Percentiles rank a stretch among this genome's conserved stretches.
Conservation (phyloP, 2,797 vertebrate genomes). For the Chanos chanos region DNA sequence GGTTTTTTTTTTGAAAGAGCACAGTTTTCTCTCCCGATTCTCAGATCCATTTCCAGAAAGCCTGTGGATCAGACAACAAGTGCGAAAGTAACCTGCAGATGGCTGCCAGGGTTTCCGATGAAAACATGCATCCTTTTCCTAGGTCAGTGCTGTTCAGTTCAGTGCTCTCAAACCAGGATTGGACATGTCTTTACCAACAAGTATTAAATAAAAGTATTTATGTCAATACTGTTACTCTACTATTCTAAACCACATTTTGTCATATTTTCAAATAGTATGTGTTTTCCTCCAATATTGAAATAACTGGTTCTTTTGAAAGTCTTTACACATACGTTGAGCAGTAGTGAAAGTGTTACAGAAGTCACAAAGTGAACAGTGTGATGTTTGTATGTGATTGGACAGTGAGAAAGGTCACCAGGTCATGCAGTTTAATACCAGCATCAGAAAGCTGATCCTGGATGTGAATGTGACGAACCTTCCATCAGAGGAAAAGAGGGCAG, state of each 20-base stretch:
- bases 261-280: too few species aligned
- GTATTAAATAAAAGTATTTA: too few species aligned
- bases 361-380: too few species aligned
- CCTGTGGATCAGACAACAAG: slow-evolving; percentile 74
- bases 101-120: slow-evolving; percentile 64
- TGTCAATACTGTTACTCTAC: too few species aligned
- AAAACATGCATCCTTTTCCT: slow-evolving; percentile 54
- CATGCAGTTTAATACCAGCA: slow-evolving; percentile 65
- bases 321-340: too few species aligned
- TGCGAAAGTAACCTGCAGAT: slow-evolving; percentile 82
- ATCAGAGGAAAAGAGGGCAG: slow-evolving; percentile 51
- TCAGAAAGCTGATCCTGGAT: slow-evolving; percentile 66
- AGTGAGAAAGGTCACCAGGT: slow-evolving; percentile 62
- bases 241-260: too few species aligned
- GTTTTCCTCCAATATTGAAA: too few species aligned
- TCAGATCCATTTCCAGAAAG: slow-evolving; percentile 81
- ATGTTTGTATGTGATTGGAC: slow-evolving; percentile 15
- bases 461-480: slow-evolving; percentile 69
- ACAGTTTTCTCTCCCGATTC: slow-evolving; percentile 7
- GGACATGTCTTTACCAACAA: too few species aligned
- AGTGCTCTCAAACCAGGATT: too few species aligned
- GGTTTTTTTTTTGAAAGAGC: background rate
- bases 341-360: too few species aligned
- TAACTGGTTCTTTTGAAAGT: too few species aligned
- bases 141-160: slow-evolving; percentile 47